Base-by-base conservation (phyloP, 2,888 invertebrate genomes). In the Drosophila greeni region DNA sequence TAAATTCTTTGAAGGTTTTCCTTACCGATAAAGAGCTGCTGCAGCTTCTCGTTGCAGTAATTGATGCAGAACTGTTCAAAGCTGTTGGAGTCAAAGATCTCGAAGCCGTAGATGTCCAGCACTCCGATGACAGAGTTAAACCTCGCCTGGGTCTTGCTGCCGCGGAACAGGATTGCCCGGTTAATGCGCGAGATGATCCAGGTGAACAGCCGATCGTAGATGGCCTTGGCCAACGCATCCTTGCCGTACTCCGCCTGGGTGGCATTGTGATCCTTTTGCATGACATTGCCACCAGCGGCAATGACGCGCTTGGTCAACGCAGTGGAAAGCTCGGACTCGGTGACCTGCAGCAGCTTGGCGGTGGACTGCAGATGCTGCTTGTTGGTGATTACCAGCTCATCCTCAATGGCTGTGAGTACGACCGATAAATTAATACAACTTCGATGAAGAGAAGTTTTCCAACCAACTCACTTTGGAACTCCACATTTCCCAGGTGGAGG, bases 61-160 rank as follows among this genome's bases (percentile, higher is more conserved):
- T 99, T 99, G 16, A 99, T 99, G 89, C 98, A 99, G 90, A 99
- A 97, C 90, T 99, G 99, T 89, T 99, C 99, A 89, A 99, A 98
- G 90, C 97, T 97, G 89, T 99, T 99, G 29, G 92, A 92, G 78
- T 98, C 97, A 89, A 99, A 98, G 75, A 99, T 97, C 91, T 99
- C 99, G 89, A 99, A 99, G 20, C 99, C 99, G 88, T 99, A 99
- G 86, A 99, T 99, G 87, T 99, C 99, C 51, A 99, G 90, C 6
- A 99, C 98, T 11, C 98, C 98, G 60, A 89, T 89, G 2, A 89
- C 89, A 0, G 87, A 85, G 56, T 87, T 87, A 43, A 77, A 87
- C 33, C 85, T 80, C 5, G 85, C 85, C 57, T 88, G 88, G 5
- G 68, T 73, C 58, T 88, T 88, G 36, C 78, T 85, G 55, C 87